Percentiles rank a stretch among this genome's conserved stretches.
These are phyloP conservation scores for Ophion ellenae DNA, from an alignment of 2,888 invertebrate genomes.

Conservation along the genomic window DNA sequence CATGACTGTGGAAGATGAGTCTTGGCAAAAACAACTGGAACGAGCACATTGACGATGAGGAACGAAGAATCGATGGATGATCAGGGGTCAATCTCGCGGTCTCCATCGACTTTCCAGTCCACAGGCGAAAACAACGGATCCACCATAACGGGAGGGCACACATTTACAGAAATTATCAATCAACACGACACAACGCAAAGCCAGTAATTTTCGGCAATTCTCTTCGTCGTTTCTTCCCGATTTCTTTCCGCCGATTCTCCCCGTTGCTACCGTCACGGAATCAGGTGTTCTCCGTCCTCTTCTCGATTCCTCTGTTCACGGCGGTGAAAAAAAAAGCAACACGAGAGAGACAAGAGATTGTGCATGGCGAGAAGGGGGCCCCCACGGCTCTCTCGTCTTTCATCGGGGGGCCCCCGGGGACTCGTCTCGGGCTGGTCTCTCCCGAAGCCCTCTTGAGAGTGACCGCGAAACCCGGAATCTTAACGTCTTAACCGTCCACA, in stretches of 20 bases:
- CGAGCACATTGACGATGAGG: too few relatives aligned
- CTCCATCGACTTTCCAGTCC: not conserved
- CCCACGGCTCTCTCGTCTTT: conserved; percentile 49
- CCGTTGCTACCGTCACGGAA: conserved; percentile 54
- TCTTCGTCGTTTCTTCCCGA: conserved; percentile 10
- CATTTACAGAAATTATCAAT: conserved; percentile 16
- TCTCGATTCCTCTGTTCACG: conserved; percentile 10
- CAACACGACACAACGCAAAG: conserved; percentile 37
- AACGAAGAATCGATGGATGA: too few relatives aligned
- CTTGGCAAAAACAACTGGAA: too few relatives aligned
- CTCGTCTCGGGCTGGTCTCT: conserved; percentile 56
- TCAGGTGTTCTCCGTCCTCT: conserved; percentile 8
- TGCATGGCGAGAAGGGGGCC: conserved; percentile 65
- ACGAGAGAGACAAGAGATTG: conserved; percentile 41
- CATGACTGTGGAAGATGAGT: too few relatives aligned
- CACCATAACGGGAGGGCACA: not conserved
- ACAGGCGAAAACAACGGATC: not conserved
- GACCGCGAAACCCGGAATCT: conserved; percentile 69
- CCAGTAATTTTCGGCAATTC: conserved; percentile 63
- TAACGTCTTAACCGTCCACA: conserved; percentile 68
- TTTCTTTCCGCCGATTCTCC: conserved; percentile 6
- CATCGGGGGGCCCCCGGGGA: conserved; percentile 48
- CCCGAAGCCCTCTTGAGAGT: conserved; percentile 47
- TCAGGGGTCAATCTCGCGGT: not conserved
- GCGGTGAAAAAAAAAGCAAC: conserved; percentile 61